Conservation (phyloP, 2,797 vertebrate species). For the Cyclopterus lumpus region DNA sequence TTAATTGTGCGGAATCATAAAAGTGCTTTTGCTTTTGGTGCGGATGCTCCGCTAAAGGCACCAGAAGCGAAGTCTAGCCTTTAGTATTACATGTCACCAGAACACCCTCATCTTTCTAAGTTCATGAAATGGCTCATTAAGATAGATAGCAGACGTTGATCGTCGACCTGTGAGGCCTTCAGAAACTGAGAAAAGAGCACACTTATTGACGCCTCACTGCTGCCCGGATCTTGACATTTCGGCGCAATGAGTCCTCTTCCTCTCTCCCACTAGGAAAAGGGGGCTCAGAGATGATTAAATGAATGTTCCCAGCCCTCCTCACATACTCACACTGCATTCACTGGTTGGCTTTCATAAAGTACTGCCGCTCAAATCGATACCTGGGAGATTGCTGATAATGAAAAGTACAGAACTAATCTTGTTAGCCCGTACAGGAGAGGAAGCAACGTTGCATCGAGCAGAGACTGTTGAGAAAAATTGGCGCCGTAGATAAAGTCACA, state of each 20-base stretch:
- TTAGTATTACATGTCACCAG: background rate
- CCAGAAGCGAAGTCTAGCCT: conserved; percentile 2
- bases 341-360: conserved; percentile 66
- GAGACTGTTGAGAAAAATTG: conserved; percentile 17
- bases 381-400: conserved; percentile 61
- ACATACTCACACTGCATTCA: conserved; percentile 24
- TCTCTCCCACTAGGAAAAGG: conserved; percentile 36
- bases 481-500: conserved; percentile 49
- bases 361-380: conserved; percentile 64
- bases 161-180: background rate
- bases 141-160: conserved; percentile 15
- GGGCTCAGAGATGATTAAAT: conserved; percentile 59
- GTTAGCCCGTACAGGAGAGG: conserved; percentile 43
- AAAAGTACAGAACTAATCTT: conserved; percentile 56
- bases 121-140: conserved; percentile 25
- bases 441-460: background rate
- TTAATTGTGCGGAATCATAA: background rate
- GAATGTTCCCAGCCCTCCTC: conserved; percentile 34
- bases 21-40: background rate
- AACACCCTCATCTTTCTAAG: conserved; percentile 15
- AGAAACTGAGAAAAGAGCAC: conserved; percentile 3
- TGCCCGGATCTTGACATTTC: conserved; percentile 49
- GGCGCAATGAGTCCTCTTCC: conserved; percentile 36
- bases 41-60: background rate
- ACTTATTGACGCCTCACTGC: conserved; percentile 45